phyloP scores from a whole-genome alignment of 2,797 vertebrate genomes.

The Vultur gryphus region DNA sequence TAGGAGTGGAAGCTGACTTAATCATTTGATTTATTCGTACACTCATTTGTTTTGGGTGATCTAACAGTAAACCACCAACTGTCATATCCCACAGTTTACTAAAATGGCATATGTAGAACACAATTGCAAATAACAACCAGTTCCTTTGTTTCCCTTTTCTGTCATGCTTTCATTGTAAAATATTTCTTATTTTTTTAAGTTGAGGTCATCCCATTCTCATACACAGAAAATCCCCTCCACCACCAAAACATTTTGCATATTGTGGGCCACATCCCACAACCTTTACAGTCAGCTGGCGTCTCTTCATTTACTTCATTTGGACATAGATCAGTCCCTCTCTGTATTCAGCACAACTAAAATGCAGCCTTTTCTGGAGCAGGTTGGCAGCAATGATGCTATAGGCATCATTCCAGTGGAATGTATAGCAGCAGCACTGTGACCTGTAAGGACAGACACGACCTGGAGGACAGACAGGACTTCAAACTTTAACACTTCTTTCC shows the following conservation, averaged over 20 bases:
- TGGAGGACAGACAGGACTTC: background rate
- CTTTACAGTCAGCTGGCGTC: background rate
- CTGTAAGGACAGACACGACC: background rate
- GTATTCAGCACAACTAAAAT: background rate
- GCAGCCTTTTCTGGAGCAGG: background rate
- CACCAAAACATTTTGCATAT: background rate
- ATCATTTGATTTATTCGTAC: background rate
- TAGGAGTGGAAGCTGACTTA: background rate
- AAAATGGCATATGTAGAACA: background rate
- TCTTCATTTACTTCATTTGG: background rate
- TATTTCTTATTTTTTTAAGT: background rate
- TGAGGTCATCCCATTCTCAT: background rate
- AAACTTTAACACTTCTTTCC: background rate
- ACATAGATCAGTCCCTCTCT: background rate
- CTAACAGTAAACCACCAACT: background rate
- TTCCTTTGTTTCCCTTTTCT: background rate
- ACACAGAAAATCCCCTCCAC: background rate
- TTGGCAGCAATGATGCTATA: background rate
- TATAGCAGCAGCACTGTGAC: accelerated
- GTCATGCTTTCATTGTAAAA: background rate
- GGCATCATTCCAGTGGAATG: background rate
- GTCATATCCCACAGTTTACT: background rate
- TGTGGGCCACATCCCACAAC: background rate
- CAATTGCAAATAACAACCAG: background rate
- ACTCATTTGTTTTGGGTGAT: background rate